These are phyloP conservation scores for Zele albiditarsus DNA, from an alignment of 2,888 invertebrate species.

Conservation along the genomic window DNA sequence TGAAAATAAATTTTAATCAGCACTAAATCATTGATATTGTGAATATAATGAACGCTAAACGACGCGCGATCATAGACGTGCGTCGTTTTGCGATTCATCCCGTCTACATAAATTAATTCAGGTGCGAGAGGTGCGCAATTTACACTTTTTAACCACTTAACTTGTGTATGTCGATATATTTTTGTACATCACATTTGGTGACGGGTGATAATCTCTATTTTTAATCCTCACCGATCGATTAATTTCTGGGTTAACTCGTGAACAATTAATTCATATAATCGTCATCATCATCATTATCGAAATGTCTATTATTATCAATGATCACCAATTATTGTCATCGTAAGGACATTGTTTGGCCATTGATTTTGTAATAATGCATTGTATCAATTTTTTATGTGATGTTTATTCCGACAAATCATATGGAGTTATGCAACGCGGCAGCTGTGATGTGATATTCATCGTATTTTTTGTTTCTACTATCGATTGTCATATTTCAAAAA, in stretches of 20 bases:
- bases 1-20: slow-evolving; percentile 25
- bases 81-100: slow-evolving; percentile 34
- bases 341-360: neutral
- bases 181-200: neutral
- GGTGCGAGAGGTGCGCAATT: slow-evolving; percentile 20
- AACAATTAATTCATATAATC: neutral
- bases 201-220: neutral
- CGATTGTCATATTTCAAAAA: neutral
- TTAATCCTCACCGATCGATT: neutral
- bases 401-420: neutral
- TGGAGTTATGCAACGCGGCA: slow-evolving; percentile 31
- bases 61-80: slow-evolving; percentile 25
- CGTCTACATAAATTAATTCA: slow-evolving; percentile 25
- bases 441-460: slow-evolving; percentile 15
- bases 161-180: neutral
- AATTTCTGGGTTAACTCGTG: neutral
- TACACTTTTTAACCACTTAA: neutral
- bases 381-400: neutral
- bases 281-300: neutral
- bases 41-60: slow-evolving; percentile 33
- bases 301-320: neutral
- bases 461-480: neutral
- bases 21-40: neutral
- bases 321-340: neutral
- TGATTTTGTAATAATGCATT: neutral